Percentiles rank a stretch among this genome's conserved stretches.
These are phyloP conservation scores for Tupiocoris notatus DNA, from an alignment of 2,888 invertebrate genomes.

Conservation along the genomic window DNA sequence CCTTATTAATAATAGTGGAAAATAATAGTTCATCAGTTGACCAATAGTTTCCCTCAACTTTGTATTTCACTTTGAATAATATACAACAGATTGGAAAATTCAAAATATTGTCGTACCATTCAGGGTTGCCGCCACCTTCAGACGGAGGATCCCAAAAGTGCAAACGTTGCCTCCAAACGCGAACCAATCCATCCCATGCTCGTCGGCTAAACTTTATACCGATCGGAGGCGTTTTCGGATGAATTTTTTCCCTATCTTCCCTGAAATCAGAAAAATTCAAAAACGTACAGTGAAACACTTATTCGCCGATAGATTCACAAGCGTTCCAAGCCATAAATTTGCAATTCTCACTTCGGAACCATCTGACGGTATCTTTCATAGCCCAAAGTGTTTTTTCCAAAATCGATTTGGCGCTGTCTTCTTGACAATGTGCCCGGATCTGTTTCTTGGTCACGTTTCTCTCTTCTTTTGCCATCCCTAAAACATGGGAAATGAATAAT, in stretches of 20 bases:
- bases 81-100: too few species aligned
- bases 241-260: constrained; percentile 63
- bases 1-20: too few species aligned
- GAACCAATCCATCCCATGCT: constrained; percentile 88
- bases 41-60: too few species aligned
- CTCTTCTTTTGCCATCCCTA: constrained; percentile 8
- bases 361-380: constrained; percentile 71
- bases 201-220: constrained; percentile 82
- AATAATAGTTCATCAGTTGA: too few species aligned
- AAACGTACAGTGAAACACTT: too few species aligned
- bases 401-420: constrained; percentile 91
- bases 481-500: background rate
- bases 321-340: too few species aligned
- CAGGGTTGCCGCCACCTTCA: constrained; percentile 49
- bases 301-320: too few species aligned
- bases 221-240: constrained; percentile 90
- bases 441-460: constrained; percentile 61
- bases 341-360: too few species aligned
- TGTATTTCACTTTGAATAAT: too few species aligned
- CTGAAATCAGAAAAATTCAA: constrained; percentile 48
- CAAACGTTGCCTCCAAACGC: constrained; percentile 80
- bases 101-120: constrained; percentile 36
- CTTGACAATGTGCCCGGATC: constrained; percentile 70
- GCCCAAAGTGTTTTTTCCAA: constrained; percentile 88
- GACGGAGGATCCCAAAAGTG: constrained; percentile 69